phyloP scores from a whole-genome alignment of 2,888 invertebrate species.

The Pandemis cinnamomeana region DNA sequence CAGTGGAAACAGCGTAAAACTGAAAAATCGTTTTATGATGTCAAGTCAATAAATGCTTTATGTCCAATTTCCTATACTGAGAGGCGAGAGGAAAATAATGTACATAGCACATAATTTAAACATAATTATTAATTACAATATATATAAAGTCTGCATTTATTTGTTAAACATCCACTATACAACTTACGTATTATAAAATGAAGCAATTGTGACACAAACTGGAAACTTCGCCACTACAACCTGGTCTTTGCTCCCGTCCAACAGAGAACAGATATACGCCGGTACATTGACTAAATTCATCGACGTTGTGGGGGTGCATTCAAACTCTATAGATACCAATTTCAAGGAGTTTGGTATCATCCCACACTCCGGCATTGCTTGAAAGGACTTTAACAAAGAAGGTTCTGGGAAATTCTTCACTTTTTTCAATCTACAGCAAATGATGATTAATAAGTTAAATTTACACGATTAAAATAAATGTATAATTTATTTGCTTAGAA shows the following conservation, averaged over 20 bases:
- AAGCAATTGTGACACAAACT: conserved; percentile 72
- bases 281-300: conserved; percentile 74
- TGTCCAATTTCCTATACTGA: no score
- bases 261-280: conserved; percentile 70
- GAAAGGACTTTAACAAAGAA: conserved; percentile 66
- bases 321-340: conserved; percentile 65
- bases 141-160: no score
- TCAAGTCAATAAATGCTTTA: no score
- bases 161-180: background rate
- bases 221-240: conserved; percentile 79
- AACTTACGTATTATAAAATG: conserved; percentile 79
- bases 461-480: conserved; percentile 7
- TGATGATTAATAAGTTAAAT: conserved; percentile 2
- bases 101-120: no score
- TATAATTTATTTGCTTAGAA: background rate
- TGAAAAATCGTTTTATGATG: conserved; percentile 49
- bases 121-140: no score
- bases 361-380: conserved; percentile 66
- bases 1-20: conserved; percentile 84
- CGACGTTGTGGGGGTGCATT: conserved; percentile 73
- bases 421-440: conserved; percentile 67
- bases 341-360: conserved; percentile 64
- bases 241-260: conserved; percentile 76
- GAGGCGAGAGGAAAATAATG: no score
- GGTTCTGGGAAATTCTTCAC: conserved; percentile 78